These are phyloP conservation scores for Theodoxus fluviatilis DNA, from an alignment of 2,888 invertebrate species.

Conservation along the genomic window DNA sequence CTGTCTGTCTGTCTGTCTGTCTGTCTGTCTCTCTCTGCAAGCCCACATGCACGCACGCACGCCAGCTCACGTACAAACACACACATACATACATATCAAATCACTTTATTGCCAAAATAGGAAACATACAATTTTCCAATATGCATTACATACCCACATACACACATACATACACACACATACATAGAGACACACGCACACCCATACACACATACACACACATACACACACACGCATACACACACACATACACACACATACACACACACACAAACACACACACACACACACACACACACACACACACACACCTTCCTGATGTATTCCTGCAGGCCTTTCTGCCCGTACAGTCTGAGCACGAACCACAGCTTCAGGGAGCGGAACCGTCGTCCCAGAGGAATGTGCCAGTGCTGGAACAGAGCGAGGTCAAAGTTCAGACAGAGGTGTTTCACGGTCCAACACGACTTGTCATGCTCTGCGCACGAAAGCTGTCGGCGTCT, in stretches of 20 bases:
- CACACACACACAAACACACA: slow-evolving; percentile 6
- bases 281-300: slow-evolving; percentile 8
- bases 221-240: not conserved
- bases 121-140: too few species aligned
- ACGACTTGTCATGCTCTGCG: too few species aligned
- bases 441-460: too few species aligned
- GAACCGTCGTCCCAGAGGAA: slow-evolving; percentile 85
- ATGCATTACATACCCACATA: too few species aligned
- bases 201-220: not conserved
- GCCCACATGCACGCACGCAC: not conserved
- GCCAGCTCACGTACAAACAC: not conserved
- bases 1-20: not conserved
- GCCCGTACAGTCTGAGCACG: slow-evolving; percentile 82
- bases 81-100: too few species aligned
- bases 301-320: not conserved
- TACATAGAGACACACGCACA: not conserved
- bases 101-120: too few species aligned
- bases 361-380: slow-evolving; percentile 92
- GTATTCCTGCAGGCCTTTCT: slow-evolving; percentile 74
- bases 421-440: too few species aligned
- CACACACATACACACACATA: not conserved
- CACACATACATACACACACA: not conserved
- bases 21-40: not conserved
- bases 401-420: slow-evolving; percentile 72
- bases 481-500: too few species aligned